phyloP scores from a whole-genome alignment of 2,797 vertebrate genomes.

The Brachymystax lenok region DNA sequence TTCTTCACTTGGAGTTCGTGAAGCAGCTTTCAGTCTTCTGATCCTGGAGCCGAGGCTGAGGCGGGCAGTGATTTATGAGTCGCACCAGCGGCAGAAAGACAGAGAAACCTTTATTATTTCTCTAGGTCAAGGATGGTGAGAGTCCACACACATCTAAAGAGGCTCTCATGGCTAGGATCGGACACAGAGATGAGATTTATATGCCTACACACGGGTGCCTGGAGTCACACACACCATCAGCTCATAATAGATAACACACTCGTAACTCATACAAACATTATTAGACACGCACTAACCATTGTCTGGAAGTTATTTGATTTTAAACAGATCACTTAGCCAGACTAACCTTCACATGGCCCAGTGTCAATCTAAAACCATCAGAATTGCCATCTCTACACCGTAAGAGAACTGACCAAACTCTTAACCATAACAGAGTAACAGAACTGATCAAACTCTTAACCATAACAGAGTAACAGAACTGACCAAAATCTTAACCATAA shows the following conservation, averaged over 20 bases:
- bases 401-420: background rate
- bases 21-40: conserved; percentile 24
- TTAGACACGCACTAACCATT: background rate
- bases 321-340: background rate
- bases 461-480: too few relatives aligned
- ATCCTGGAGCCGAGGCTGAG: too few relatives aligned
- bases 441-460: background rate
- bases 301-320: background rate
- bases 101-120: conserved; percentile 18
- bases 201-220: background rate
- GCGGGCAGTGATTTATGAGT: conserved; percentile 10
- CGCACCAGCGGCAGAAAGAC: background rate
- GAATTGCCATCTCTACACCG: background rate
- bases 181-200: background rate
- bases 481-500: too few relatives aligned
- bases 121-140: conserved; percentile 8
- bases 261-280: background rate
- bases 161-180: background rate
- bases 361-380: background rate
- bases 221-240: background rate
- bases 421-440: background rate
- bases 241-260: background rate
- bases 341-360: background rate
- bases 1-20: conserved; percentile 23
- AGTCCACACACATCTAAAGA: background rate